Conservation (phyloP, 2,113 vertebrate species). For the Myxocyprinus asiaticus region DNA sequence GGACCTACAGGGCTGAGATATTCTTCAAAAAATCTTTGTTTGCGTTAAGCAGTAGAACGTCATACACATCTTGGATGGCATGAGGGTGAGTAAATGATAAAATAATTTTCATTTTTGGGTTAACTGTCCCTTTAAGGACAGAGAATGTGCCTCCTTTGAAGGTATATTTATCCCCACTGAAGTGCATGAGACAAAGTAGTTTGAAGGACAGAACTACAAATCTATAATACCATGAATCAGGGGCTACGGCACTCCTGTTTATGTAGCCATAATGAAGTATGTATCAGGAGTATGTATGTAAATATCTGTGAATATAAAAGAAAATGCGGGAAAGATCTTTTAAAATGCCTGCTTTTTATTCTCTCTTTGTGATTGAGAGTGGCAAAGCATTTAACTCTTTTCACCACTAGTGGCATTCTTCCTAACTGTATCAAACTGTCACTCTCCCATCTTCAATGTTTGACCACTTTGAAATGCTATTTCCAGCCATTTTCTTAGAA, state of each 20-base stretch:
- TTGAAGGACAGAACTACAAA: too few species aligned
- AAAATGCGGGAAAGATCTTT: neutral
- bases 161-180: constrained; percentile 33
- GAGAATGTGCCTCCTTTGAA: constrained; percentile 29
- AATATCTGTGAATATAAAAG: constrained; percentile 38
- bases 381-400: neutral
- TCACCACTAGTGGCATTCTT: constrained; percentile 1
- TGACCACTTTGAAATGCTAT: too few species aligned
- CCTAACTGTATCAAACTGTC: neutral
- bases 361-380: neutral
- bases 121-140: constrained; percentile 13
- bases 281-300: constrained; percentile 26
- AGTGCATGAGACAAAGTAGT: constrained; percentile 34
- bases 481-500: too few species aligned
- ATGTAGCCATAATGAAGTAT: constrained; percentile 35
- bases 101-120: too few species aligned
- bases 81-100: too few species aligned
- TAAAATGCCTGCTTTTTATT: constrained; percentile 2
- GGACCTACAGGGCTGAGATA: too few species aligned
- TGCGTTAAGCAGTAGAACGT: too few species aligned
- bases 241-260: constrained; percentile 9
- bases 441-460: neutral
- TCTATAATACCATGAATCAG: neutral
- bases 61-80: too few species aligned
- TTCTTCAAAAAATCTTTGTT: too few species aligned